Percentiles rank a stretch among this genome's conserved stretches.
phyloP scores from a whole-genome alignment of 2,113 vertebrate species.

The Perca fluviatilis region DNA sequence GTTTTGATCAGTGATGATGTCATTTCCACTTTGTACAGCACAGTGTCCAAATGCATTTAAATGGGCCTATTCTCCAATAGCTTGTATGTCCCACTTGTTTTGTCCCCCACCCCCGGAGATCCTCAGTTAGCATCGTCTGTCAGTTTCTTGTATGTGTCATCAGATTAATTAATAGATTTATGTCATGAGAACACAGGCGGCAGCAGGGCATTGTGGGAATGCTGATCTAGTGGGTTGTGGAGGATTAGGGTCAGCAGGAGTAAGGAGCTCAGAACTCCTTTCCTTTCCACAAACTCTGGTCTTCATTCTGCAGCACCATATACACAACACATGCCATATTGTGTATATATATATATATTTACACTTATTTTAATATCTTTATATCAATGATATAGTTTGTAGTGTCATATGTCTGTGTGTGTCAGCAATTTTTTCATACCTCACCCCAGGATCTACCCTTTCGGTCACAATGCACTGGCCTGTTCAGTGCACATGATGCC shows the following conservation, averaged over 20 bases:
- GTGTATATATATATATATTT: neutral
- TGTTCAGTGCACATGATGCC: constrained; percentile 46
- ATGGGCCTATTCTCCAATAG: neutral
- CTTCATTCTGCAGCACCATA: constrained; percentile 24
- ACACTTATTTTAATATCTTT: neutral
- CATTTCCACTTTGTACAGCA: constrained; percentile 6
- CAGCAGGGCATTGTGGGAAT: constrained; percentile 64
- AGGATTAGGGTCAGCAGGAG: constrained; percentile 79
- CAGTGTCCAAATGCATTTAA: neutral
- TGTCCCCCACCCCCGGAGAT: neutral
- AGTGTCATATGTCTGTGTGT: neutral
- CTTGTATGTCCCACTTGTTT: neutral
- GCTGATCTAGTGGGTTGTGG: constrained; percentile 73
- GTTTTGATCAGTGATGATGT: constrained; percentile 49
- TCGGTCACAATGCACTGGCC: constrained; percentile 26
- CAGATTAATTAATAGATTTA: constrained; percentile 56
- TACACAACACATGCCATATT: constrained; percentile 9
- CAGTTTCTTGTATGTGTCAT: constrained; percentile 22
- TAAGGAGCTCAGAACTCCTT: constrained; percentile 74
- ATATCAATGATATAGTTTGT: neutral
- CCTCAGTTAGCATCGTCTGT: neutral
- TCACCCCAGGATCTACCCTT: constrained; percentile 27
- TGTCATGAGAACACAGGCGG: constrained; percentile 59
- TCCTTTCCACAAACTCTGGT: constrained; percentile 39
- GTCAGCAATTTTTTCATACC: constrained; percentile 5